phyloP scores from a whole-genome alignment of 2,797 vertebrate genomes.

The Rhinogobio ventralis region DNA sequence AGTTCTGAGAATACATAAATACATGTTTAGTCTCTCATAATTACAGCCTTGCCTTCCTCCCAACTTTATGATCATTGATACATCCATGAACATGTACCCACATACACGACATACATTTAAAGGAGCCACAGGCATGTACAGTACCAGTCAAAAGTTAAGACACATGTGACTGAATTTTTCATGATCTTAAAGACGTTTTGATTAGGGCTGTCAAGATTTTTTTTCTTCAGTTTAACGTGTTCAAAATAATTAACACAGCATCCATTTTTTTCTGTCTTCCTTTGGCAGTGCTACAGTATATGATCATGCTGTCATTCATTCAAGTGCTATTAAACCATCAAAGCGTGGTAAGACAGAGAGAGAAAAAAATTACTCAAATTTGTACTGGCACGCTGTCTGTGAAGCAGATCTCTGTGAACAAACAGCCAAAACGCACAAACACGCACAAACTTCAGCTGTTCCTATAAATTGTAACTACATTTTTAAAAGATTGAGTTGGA shows the following conservation, averaged over 20 bases:
- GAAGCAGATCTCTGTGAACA: too few relatives aligned
- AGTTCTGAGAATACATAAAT: slow-evolving; percentile 1
- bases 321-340: too few relatives aligned
- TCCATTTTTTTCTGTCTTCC: too few relatives aligned
- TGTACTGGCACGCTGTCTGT: too few relatives aligned
- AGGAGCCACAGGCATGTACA: not conserved
- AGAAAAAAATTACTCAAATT: too few relatives aligned
- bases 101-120: not conserved
- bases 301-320: too few relatives aligned
- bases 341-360: too few relatives aligned
- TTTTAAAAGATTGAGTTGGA: not conserved
- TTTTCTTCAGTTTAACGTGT: too few relatives aligned
- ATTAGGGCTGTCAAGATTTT: too few relatives aligned
- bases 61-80: not conserved
- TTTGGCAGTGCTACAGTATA: too few relatives aligned
- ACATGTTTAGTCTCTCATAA: not conserved
- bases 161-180: not conserved
- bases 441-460: not conserved
- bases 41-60: not conserved
- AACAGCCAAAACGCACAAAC: too few relatives aligned
- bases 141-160: not conserved
- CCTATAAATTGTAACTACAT: not conserved
- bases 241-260: too few relatives aligned
- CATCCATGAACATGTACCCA: not conserved
- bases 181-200: not conserved